Evolutionary conservation across 2,797 vertebrate species (phyloP).

Genomic region (Sebastes goodei): DNA sequence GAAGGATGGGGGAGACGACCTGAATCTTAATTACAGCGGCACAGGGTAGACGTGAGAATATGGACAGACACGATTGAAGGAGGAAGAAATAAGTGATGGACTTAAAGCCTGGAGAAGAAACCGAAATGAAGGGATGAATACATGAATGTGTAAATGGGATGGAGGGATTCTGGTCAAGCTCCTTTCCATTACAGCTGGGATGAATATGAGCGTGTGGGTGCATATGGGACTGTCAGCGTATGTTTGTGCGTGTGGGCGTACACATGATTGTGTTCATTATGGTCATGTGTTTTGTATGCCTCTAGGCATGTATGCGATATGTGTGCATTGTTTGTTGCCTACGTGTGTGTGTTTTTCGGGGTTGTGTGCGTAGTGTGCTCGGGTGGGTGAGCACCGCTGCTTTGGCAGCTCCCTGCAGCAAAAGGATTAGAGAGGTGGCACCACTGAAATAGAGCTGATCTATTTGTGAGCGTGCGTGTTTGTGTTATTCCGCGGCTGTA

Average conservation of each 20-base stretch:
- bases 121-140: constrained; percentile 44
- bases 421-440: constrained; percentile 70
- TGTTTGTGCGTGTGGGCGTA: constrained; percentile 15
- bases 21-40: constrained; percentile 24
- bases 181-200: constrained; percentile 33
- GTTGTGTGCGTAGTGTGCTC: constrained; percentile 5
- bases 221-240: constrained; percentile 10
- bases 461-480: constrained; percentile 43
- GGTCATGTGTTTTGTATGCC: constrained; percentile 20
- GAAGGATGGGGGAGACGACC: not conserved
- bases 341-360: not conserved
- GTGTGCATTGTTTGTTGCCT: not conserved
- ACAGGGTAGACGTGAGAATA: not conserved
- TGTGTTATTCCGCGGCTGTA: constrained; percentile 41
- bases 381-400: constrained; percentile 52
- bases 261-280: constrained; percentile 28
- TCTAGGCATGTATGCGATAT: constrained; percentile 5
- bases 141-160: constrained; percentile 34
- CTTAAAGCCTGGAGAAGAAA: not conserved
- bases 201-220: constrained; percentile 47
- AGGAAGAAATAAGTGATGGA: not conserved
- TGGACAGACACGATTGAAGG: not conserved
- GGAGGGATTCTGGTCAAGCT: constrained; percentile 49
- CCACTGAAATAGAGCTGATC: constrained; percentile 66
- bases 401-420: constrained; percentile 60